Percentiles rank a stretch among this genome's conserved stretches.
phyloP scores from a whole-genome alignment of 2,888 invertebrate species.

The Erebia epiphron region DNA sequence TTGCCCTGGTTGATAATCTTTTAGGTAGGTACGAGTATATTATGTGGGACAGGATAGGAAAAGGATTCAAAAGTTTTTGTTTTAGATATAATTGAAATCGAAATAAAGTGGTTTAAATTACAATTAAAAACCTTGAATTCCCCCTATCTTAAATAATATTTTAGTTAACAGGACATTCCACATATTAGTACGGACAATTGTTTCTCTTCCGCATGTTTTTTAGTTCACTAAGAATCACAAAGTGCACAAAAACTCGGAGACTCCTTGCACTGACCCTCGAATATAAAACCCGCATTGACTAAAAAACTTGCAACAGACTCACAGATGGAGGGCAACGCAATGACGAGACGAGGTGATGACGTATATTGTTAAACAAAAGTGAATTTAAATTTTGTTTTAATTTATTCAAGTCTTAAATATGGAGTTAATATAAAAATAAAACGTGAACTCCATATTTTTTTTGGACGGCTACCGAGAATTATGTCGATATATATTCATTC shows the following conservation, averaged over 20 bases:
- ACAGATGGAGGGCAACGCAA: slow-evolving; percentile 11
- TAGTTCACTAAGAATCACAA: slow-evolving; percentile 1
- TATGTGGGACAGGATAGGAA: too few relatives aligned
- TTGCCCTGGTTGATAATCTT: too few relatives aligned
- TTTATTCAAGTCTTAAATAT: too few relatives aligned
- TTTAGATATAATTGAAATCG: background rate
- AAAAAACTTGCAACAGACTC: background rate
- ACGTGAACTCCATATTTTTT: too few relatives aligned
- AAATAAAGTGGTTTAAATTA: too few relatives aligned
- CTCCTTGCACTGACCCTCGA: slow-evolving; percentile 14
- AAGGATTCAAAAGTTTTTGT: too few relatives aligned
- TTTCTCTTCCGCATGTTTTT: background rate
- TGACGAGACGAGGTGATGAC: background rate
- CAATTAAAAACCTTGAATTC: too few relatives aligned
- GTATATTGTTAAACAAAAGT: background rate
- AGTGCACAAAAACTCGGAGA: slow-evolving; percentile 3
- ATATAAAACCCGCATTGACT: slow-evolving; percentile 16
- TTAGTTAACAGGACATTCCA: background rate
- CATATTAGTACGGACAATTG: background rate
- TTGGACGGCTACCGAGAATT: too few relatives aligned
- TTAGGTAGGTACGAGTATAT: too few relatives aligned
- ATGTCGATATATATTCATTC: too few relatives aligned
- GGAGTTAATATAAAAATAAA: too few relatives aligned
- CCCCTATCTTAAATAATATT: background rate
- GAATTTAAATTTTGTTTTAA: background rate